Evolutionary conservation across 2,797 vertebrate genomes (phyloP).

Genomic region (Spheniscus humboldti): DNA sequence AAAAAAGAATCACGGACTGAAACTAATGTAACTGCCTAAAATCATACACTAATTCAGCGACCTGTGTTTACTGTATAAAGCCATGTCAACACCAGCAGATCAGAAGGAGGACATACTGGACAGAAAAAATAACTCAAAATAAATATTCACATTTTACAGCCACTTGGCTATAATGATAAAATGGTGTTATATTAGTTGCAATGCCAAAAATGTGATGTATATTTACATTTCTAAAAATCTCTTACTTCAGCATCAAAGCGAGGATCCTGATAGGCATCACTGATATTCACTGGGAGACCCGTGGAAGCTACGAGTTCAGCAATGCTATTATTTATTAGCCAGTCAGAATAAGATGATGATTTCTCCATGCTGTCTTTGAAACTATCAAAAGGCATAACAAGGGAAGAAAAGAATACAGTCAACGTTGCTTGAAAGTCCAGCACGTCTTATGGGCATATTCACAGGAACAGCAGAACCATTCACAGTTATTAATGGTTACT

Average conservation of each 20-base stretch:
- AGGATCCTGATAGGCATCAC: constrained; percentile 96
- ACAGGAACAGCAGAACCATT: neutral
- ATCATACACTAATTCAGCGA: neutral
- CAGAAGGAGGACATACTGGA: neutral
- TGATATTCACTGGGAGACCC: constrained; percentile 96
- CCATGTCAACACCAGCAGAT: neutral
- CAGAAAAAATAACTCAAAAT: neutral
- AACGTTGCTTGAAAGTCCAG: neutral
- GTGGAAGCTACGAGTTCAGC: constrained; percentile 97
- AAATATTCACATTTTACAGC: neutral
- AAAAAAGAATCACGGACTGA: neutral
- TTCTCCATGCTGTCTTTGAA: constrained; percentile 97
- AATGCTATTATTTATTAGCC: constrained; percentile 97
- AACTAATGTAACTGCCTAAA: neutral
- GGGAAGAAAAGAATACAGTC: constrained; percentile 21
- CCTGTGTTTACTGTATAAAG: neutral
- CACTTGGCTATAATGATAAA: neutral
- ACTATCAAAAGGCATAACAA: constrained; percentile 68
- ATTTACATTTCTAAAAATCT: neutral
- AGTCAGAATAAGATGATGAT: constrained; percentile 90
- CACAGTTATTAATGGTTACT: neutral
- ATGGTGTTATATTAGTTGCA: neutral
- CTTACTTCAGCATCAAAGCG: constrained; percentile 96
- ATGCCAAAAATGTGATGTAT: neutral
- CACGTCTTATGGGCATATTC: neutral